Base-by-base conservation (phyloP, 2,888 invertebrate genomes). In the Diadegma fenestrale region DNA sequence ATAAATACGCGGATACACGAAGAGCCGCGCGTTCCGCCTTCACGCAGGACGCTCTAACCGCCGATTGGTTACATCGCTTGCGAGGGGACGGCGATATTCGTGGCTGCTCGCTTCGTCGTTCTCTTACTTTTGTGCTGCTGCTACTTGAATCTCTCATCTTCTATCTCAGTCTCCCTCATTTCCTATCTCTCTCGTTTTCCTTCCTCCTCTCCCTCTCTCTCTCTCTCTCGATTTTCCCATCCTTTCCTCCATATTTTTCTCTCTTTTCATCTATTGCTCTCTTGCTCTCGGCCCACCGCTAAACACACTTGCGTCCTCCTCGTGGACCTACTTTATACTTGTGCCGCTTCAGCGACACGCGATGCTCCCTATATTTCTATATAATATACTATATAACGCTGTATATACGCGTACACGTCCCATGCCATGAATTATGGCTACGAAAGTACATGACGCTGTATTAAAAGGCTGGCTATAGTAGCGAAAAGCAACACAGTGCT, bases 1-100 rank as follows among this genome's bases (percentile, higher is more conserved):
- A 93, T 93, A 93, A 93, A 93, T 93, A 93, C 91, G 91, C 92
- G 91, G 90, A 92, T 92, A 92, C 92, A 91, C 91, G 90, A 91
- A 89, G 92, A 90, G 88, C 90, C 88, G 87, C 92, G 92, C 91
- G 93, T 93, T 93, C 93, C 93, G 93, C 93, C 93, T 93, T 93
- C 93, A 93, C 93, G 93, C 93, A 93, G 93, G 90, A 91, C 91
- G 90, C 90, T 90, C 92, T 91, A 89, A 86, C 88, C 92, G 93
- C 93, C 91, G 92, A 93, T 93, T 93, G 93, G 93, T 93, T 91
- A 91, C 89, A 89, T 89, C 89, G 88, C 86, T 87, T 87, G 76
- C 93, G 90, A 93, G 92, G 93, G 93, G 93, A 93, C 93, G 93
- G 93, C 92, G 91, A 91, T 91, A 90, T 88, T 91, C 91, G 88